Evolutionary conservation across 2,888 invertebrate species (phyloP), one percentile per base, ranked within the genome.

Genomic region (Tiliacea aurago): DNA sequence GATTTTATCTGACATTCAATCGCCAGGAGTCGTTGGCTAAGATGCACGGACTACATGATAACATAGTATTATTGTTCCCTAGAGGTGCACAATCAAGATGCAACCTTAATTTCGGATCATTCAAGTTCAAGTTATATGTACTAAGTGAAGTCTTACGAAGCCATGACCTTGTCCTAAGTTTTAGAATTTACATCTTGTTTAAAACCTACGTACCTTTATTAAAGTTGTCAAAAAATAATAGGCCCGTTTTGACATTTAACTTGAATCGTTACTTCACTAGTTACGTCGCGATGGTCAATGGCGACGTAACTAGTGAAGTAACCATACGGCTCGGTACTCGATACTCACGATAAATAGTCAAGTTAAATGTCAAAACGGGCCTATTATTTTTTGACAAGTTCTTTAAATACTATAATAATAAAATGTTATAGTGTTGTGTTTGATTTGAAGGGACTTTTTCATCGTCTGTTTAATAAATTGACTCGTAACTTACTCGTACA

Each of bases 1-100:
- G 15, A 68, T 70, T 61, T 63, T 66, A 84, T 84, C 68, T 69
- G 70, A 51, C 61, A 70, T 68, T 58, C 23, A 71, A 76, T 84
- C 70, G 58, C 69, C 9, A 45, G 33, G 23, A 18, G 77, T 23
- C 51, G 37, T 70, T 70, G n/a, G n/a, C n/a, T n/a, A n/a, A 80
- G n/a, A 33, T 80, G 59, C 66, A 51, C 61, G 20, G 13, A 20
- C 18, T 49, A 45, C n/a, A 47, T 11, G 33, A 51, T 62, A 18
- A 53, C 66, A 9, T 18, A 10, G n/a, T 43, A 43, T 78, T 55
- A 55, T 69, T 62, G 65, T 62, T 65, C 20, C 53, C 9, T 33
- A 20, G 37, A 56, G 28, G 53, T 18, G 18, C n/a, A 64, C 4
- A n/a, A 47, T 53, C 45, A 33, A 51, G 73, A 68, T 62, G 79